Base-by-base conservation (phyloP, 1,140 invertebrate species). In the Panagrolaimus sp. region DNA sequence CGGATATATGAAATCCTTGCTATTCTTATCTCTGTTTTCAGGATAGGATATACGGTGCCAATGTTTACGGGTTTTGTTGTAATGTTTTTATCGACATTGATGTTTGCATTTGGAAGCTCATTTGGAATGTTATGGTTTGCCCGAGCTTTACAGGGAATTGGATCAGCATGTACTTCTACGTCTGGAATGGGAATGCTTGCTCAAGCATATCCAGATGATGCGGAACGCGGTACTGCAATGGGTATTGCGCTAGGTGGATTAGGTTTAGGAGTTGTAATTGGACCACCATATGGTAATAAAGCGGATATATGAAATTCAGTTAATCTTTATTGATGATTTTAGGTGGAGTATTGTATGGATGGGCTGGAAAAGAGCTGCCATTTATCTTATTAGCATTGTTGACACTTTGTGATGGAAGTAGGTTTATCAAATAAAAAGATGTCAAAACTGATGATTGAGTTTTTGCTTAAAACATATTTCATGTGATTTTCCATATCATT, bases 41-140 rank as follows among this genome's bases (percentile, higher is more conserved):
- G 96, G 82, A 95, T 99, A 83, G 96, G 96, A 72, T 99, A 98
- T 86, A 97, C 92, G 78, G 89, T 98, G 61, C 96, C 96, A 20
- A 97, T 99, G 93, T 98, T 99, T 83, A 89, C 90, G 5, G 96
- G 96, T 16, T 98, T 98, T 83, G 87, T 96, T 65, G 93, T 99
- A 70, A 96, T 98, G 93, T 98, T 98, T 83, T 83, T 96, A 14
- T 98, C 96, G 0, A 98, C 96, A 0, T 84, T 98, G 53, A 91
- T 96, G 77, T 98, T 98, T 85, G 93, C 94, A 1, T 95, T 97
- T 84, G 94, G 93, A 25, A 88, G 92, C 62, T 93, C 90, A 46
- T 97, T 93, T 82, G 83, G 89, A 20, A 90, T 96, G 1, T 85
- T 97, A 23, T 96, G 97, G 85, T 83, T 96, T 44, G 94, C 95